Evolutionary conservation across 2,113 vertebrate genomes (phyloP), one percentile per base, ranked within the genome.

Genomic region (Mesitornis unicolor): DNA sequence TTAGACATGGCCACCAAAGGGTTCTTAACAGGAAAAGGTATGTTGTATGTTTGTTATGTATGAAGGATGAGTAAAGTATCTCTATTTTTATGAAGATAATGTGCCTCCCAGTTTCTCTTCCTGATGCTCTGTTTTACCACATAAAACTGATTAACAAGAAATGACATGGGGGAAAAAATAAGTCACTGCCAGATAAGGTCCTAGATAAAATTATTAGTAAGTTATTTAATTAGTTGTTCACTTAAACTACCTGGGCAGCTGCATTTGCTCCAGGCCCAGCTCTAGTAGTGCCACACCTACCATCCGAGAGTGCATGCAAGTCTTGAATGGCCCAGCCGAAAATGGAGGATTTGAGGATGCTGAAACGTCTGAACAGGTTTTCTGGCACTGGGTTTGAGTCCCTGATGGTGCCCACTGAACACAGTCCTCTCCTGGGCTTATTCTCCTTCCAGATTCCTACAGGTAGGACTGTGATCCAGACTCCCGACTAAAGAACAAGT

Each of bases 11-110:
- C 29, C 53, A 64, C 59, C 40, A 54, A 51, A 38, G 14, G 14
- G 13, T 28, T 19, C 48, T 43, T 82, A 43, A 65, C 8, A 53
- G 36, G 38, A 48, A 40, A 19, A 79, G 13, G 14, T 15, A 24
- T 22, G 11, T 45, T 74, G 14, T 1, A 0, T 8, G n/a, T 65
- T 59, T 16, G 31, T 51, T 1, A 0, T 48, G 25, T 56, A 11
- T 65, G 53, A 84, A 47, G 20, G 43, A 45, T 47, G 38, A 69
- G 7, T 21, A 18, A 81, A 70, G 29, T 14, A 21, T 25, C 29
- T 75, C 7, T 43, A 18, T 60, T 50, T 71, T 61, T 51, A 21
- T 33, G 36, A 69, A 40, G 63, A 35, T n/a, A 68, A 45, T 4
- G 6, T 26, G 11, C 24, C 16, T 51, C 25, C 28, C 24, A 40